Percentiles rank a stretch among this genome's conserved stretches.
phyloP scores from a whole-genome alignment of 2,888 invertebrate genomes.

The Lithophane leautieri region DNA sequence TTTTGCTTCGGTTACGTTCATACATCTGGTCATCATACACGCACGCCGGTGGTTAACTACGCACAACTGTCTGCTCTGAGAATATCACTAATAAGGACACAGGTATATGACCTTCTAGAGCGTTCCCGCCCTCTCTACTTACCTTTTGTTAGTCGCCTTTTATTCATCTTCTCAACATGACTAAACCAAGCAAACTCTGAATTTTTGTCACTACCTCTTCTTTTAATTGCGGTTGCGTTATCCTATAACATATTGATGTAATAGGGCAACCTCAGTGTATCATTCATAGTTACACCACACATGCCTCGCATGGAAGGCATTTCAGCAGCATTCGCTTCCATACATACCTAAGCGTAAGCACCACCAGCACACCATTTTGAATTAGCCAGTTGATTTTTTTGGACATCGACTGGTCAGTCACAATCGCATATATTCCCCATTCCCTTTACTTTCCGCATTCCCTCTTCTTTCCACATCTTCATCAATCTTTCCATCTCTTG shows the following conservation, averaged over 20 bases:
- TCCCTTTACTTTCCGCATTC: neutral
- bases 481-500: neutral
- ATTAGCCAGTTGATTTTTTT: no score
- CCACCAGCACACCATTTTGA: neutral
- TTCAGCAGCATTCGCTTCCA: neutral
- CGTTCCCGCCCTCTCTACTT: no score
- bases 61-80: neutral
- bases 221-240: no score
- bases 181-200: neutral
- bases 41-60: no score
- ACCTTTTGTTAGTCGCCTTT: no score
- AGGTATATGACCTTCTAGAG: neutral
- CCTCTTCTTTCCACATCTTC: neutral
- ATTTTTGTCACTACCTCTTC: neutral
- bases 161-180: neutral
- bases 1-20: no score
- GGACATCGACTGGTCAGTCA: neutral
- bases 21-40: no score
- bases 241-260: no score
- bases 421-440: neutral
- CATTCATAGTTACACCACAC: neutral
- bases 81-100: neutral
- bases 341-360: neutral
- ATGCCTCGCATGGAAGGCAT: neutral
- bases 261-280: no score